Evolutionary conservation across 2,888 invertebrate species (phyloP).

Genomic region (Frankliniella fusca): DNA sequence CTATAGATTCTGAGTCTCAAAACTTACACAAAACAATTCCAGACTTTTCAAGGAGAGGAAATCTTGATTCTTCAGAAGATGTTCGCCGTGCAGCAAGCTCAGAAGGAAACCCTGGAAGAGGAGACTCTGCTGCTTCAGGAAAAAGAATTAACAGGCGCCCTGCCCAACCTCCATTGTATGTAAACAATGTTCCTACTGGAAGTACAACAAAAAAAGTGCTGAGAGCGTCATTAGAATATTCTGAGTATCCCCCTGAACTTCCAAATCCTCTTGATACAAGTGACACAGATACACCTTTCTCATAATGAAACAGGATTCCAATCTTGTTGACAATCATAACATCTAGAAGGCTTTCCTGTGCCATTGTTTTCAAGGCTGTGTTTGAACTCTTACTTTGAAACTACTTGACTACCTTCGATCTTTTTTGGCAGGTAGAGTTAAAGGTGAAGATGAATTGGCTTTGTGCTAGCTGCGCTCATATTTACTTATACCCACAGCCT

Average conservation of each 20-base stretch:
- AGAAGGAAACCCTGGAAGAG: neutral
- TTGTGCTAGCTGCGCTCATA: neutral
- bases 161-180: conserved; percentile 7
- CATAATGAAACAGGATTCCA: neutral
- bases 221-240: neutral
- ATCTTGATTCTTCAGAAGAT: neutral
- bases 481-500: neutral
- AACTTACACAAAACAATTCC: conserved; percentile 10
- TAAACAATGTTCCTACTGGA: conserved; percentile 3
- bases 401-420: neutral
- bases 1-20: neutral
- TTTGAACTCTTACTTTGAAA: neutral
- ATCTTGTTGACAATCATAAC: neutral
- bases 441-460: conserved; percentile 1
- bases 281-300: conserved; percentile 15
- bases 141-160: conserved; percentile 10
- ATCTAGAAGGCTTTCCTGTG: conserved; percentile 9
- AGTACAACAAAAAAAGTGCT: neutral
- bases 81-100: neutral
- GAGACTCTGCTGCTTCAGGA: neutral
- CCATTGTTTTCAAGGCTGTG: conserved; percentile 15
- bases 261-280: conserved; percentile 17
- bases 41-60: conserved; percentile 16
- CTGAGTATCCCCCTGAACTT: conserved; percentile 3
- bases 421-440: neutral